Evolutionary conservation across 2,113 vertebrate genomes (phyloP), one percentile per base, ranked within the genome.

Genomic region (Pithys albifrons): DNA sequence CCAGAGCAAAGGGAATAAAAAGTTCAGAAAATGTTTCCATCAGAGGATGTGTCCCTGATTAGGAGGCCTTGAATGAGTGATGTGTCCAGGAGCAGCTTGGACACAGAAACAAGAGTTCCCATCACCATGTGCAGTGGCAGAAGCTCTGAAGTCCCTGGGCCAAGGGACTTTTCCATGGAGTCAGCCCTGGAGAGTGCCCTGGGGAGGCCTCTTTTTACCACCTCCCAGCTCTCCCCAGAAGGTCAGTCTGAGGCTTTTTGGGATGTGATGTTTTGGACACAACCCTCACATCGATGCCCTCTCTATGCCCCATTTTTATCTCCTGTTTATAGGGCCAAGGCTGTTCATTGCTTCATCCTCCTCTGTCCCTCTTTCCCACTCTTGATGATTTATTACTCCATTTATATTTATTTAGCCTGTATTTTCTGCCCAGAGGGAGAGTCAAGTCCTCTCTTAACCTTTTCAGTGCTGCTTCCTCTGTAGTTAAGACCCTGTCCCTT

Each of bases 221-320:
- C 49, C n/a, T 15, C 10, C 74, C n/a, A 19, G 37, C 13, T 62
- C 59, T 35, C 29, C 22, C 25, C 25, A 16, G 17, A 89, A 72
- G 43, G 28, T 65, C 69, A 33, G 7, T 14, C n/a, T 49, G 75
- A 83, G 81, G 65, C 45, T 58, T 64, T 70, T 89, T 29, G 48
- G 59, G 14, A 66, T 1, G 4, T n/a, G 39, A 24, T 57, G 45
- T 70, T 93, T 91, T 57, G 71, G 65, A 88, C 91, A 88, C 4
- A 72, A 37, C 35, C 58, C 64, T 88, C 69, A 77, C 78, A 84
- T 6, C 67, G 69, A 88, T 90, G 71, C 41, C 28, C 25, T 29
- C 35, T 51, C 65, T 48, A 89, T 67, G 83, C 48, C 59, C 87
- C 95, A 14, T 93, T 95, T 95, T 96, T 74, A 67, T 89, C 64